Evolutionary conservation across 2,113 vertebrate species (phyloP).

Genomic region (Anoplopoma fimbria): DNA sequence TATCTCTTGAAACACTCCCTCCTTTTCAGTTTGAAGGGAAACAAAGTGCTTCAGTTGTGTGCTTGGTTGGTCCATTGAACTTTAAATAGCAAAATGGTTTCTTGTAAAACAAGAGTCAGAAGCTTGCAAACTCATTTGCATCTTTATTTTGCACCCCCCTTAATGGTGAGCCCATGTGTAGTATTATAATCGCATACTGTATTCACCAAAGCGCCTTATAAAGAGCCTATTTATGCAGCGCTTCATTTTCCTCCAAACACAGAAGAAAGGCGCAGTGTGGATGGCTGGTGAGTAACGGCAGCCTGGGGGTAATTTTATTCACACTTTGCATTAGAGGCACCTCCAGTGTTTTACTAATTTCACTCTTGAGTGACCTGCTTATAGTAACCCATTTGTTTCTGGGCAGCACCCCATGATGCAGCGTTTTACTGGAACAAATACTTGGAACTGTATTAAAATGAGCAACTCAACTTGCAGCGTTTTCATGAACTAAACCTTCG

Average conservation of each 20-base stretch:
- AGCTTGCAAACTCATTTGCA: constrained; percentile 17
- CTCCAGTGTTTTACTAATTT: constrained; percentile 73
- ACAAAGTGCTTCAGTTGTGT: not conserved
- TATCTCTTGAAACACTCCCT: not conserved
- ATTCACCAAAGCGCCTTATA: constrained; percentile 8
- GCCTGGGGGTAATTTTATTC: constrained; percentile 57
- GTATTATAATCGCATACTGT: constrained; percentile 18
- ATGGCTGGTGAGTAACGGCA: constrained; percentile 29
- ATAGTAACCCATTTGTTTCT: constrained; percentile 62
- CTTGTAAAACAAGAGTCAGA: constrained; percentile 26
- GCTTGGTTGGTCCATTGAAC: not conserved
- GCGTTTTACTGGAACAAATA: constrained; percentile 65
- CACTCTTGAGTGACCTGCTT: constrained; percentile 74
- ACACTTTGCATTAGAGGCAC: constrained; percentile 62
- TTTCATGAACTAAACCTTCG: constrained; percentile 11
- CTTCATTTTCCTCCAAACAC: constrained; percentile 43
- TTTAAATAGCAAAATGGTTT: not conserved
- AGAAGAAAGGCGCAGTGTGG: constrained; percentile 2
- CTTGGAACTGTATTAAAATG: constrained; percentile 50
- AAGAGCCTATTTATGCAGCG: constrained; percentile 46
- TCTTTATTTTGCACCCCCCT: constrained; percentile 2
- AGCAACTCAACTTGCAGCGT: constrained; percentile 11
- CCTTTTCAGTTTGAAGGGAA: not conserved
- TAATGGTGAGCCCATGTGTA: constrained; percentile 26
- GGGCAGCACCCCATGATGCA: constrained; percentile 53